phyloP scores from a whole-genome alignment of 1,140 invertebrate genomes.

The Lasioglossum albipes region DNA sequence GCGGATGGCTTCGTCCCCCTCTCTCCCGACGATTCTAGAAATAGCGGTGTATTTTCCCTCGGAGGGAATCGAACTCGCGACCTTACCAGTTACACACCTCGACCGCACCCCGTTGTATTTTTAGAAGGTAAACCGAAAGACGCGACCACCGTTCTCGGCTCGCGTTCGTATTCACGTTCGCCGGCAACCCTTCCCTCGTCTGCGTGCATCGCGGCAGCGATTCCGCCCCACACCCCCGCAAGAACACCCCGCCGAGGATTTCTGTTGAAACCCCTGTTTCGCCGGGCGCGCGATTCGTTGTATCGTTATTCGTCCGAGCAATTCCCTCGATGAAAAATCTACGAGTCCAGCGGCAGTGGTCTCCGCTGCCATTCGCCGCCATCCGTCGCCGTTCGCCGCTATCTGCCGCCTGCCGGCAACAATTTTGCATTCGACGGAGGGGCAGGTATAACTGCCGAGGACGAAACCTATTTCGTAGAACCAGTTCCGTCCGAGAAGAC shows the following conservation, averaged over 20 bases:
- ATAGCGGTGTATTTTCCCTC: constrained; percentile 71
- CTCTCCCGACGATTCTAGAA: constrained; percentile 64
- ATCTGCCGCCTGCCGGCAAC: constrained; percentile 21
- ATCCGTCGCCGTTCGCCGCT: constrained; percentile 5
- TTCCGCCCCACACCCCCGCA: not conserved
- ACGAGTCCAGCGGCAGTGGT: not conserved
- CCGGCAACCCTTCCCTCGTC: not conserved
- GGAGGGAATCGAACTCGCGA: constrained; percentile 72
- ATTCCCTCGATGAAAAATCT: too few species aligned
- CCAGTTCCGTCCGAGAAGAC: constrained; percentile 70
- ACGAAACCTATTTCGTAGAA: constrained; percentile 77
- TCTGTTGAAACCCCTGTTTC: constrained; percentile 70
- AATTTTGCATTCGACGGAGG: constrained; percentile 58
- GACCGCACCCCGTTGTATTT: constrained; percentile 64
- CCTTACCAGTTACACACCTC: constrained; percentile 67
- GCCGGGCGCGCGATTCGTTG: too few species aligned
- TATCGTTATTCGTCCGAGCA: too few species aligned
- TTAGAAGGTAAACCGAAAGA: constrained; percentile 60
- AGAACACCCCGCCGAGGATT: constrained; percentile 59
- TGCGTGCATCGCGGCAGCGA: not conserved
- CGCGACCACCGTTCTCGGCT: constrained; percentile 5
- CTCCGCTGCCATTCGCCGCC: not conserved
- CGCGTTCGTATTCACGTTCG: not conserved
- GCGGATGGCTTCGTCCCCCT: not conserved
- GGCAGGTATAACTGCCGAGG: constrained; percentile 70